Evolutionary conservation across 2,888 invertebrate genomes (phyloP).

Genomic region (Drosophila acutilabella): DNA sequence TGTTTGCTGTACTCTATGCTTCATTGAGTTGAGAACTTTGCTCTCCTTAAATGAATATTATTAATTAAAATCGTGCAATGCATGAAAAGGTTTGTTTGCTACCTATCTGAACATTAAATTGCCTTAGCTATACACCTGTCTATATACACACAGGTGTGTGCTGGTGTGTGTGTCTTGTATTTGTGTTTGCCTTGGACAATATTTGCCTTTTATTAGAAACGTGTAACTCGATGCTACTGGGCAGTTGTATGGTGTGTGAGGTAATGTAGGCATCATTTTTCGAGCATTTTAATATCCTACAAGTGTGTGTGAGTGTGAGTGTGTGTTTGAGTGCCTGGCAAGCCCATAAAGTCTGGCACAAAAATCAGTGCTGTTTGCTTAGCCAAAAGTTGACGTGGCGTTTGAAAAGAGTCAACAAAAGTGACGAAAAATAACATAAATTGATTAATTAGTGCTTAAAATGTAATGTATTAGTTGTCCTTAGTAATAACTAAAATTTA

Average conservation of each 20-base stretch:
- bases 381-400: neutral
- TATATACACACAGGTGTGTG: conserved; percentile 3
- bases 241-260: conserved; percentile 2
- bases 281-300: conserved; percentile 28
- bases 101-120: conserved; percentile 44
- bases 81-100: conserved; percentile 70
- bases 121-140: conserved; percentile 6
- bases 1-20: conserved; percentile 23
- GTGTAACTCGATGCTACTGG: conserved; percentile 27
- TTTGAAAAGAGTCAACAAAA: neutral
- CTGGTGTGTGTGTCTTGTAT: conserved; percentile 39
- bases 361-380: conserved; percentile 16
- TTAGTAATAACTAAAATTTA: too few relatives aligned
- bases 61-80: conserved; percentile 82
- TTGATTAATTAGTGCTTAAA: too few relatives aligned
- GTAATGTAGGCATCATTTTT: conserved; percentile 25
- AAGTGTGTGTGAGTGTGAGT: neutral
- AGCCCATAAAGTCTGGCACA: neutral
- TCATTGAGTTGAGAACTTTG: neutral
- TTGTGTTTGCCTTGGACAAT: conserved; percentile 67
- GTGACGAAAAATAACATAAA: neutral
- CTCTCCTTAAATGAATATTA: conserved; percentile 61
- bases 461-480: too few relatives aligned
- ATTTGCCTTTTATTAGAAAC: conserved; percentile 74
- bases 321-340: neutral